These are phyloP conservation scores for Sitophilus oryzae DNA, from an alignment of 1,140 invertebrate species.

Conservation along the genomic window DNA sequence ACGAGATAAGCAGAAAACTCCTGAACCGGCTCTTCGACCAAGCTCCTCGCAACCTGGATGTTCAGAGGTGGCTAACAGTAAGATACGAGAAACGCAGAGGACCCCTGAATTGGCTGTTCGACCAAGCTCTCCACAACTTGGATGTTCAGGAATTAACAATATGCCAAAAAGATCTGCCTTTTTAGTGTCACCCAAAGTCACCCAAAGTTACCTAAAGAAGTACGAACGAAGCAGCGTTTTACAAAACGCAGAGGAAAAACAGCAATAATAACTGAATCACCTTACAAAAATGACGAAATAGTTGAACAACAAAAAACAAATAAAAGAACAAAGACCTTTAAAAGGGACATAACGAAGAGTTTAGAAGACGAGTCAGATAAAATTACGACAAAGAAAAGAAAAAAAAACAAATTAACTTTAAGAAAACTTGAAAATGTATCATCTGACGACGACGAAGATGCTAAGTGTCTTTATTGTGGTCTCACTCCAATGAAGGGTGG, in stretches of 20 bases:
- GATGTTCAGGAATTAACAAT: too few species aligned
- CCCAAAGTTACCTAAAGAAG: too few species aligned
- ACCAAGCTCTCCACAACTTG: too few species aligned
- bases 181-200: too few species aligned
- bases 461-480: constrained; percentile 3
- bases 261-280: constrained; percentile 9
- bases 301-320: constrained; percentile 4
- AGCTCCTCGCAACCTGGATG: not conserved
- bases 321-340: not conserved
- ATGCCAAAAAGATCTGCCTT: too few species aligned
- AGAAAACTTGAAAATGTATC: constrained; percentile 4
- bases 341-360: not conserved
- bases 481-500: constrained; percentile 9
- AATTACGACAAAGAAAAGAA: constrained; percentile 4
- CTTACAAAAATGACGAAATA: constrained; percentile 6
- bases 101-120: too few species aligned
- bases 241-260: constrained; percentile 9
- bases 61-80: too few species aligned
- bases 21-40: not conserved
- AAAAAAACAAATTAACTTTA: constrained; percentile 2
- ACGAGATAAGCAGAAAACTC: not conserved
- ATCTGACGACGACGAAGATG: constrained; percentile 10
- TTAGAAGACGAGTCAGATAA: too few species aligned
- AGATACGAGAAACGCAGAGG: too few species aligned
- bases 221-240: too few species aligned